These are phyloP conservation scores for Fregata magnificens DNA, from an alignment of 2,113 vertebrate genomes.

Conservation along the genomic window DNA sequence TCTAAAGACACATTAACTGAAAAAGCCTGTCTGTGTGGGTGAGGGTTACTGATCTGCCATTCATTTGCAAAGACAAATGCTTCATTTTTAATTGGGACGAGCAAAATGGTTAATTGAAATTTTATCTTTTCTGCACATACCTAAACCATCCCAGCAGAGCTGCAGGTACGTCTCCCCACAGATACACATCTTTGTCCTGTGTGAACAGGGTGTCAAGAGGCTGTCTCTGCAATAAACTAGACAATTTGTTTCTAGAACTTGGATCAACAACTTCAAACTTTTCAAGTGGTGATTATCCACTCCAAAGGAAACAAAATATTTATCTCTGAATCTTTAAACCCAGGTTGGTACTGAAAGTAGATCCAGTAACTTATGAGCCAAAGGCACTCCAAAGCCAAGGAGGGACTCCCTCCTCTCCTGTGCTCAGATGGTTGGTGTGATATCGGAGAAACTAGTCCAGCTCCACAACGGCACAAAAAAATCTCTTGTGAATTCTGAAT, in stretches of 20 bases:
- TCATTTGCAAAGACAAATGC: neutral
- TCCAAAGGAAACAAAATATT: neutral
- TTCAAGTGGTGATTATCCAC: neutral
- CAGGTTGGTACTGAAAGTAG: neutral
- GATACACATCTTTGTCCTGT: fast-evolving
- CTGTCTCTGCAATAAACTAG: neutral
- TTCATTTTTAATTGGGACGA: neutral
- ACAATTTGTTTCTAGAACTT: neutral
- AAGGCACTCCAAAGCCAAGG: neutral
- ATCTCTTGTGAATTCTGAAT: neutral
- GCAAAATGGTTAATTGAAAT: neutral
- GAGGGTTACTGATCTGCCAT: neutral
- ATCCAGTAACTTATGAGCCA: neutral
- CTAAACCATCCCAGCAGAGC: neutral
- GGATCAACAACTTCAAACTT: neutral
- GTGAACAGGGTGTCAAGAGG: neutral
- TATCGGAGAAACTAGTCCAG: neutral
- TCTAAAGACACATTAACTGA: neutral
- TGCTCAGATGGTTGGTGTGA: fast-evolving
- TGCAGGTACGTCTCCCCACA: neutral
- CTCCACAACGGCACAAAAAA: neutral
- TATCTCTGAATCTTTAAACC: fast-evolving
- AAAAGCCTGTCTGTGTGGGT: neutral
- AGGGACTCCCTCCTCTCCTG: neutral
- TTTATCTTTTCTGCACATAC: neutral